Conservation (phyloP, 23 tunicate genomes). For the Phallusia fumigata region DNA sequence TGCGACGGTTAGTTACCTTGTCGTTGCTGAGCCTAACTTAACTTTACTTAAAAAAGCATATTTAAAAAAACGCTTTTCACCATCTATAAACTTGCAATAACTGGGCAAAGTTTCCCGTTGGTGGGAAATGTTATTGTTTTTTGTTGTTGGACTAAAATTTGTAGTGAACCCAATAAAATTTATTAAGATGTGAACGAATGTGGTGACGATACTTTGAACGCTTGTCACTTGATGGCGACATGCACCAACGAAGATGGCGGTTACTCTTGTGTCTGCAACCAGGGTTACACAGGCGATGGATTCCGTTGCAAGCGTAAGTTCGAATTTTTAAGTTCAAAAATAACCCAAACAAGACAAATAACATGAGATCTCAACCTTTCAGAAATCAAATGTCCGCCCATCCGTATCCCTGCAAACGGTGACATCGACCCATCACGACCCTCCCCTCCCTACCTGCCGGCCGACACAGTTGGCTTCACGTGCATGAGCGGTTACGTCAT, state of each 20-base stretch:
- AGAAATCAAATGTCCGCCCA: constrained; percentile 1
- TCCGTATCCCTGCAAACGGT: not conserved
- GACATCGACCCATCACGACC: not conserved
- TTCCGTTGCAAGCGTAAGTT: constrained; percentile 1
- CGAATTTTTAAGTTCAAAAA: too few species aligned
- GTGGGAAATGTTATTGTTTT: too few species aligned
- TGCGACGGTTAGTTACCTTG: not conserved
- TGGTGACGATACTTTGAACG: not conserved
- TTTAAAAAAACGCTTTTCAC: too few species aligned
- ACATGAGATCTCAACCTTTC: not conserved
- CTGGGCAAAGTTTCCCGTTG: too few species aligned
- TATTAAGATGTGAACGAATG: constrained; percentile 30
- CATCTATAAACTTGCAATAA: too few species aligned
- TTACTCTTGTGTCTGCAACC: constrained; percentile 22
- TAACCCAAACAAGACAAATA: not conserved
- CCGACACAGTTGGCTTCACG: constrained; percentile 9
- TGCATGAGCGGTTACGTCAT: constrained; percentile 25
- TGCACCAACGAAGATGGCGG: constrained; percentile 15
- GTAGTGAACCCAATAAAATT: too few species aligned
- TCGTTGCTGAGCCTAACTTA: too few species aligned
- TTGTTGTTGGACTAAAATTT: too few species aligned
- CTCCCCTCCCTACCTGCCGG: not conserved
- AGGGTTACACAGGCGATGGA: constrained; percentile 22
- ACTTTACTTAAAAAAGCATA: too few species aligned
- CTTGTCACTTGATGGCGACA: constrained; percentile 23